Percentiles rank a stretch among this genome's conserved stretches.
These are phyloP conservation scores for Drosophila varians DNA, from an alignment of 1,140 invertebrate species.

Conservation along the genomic window DNA sequence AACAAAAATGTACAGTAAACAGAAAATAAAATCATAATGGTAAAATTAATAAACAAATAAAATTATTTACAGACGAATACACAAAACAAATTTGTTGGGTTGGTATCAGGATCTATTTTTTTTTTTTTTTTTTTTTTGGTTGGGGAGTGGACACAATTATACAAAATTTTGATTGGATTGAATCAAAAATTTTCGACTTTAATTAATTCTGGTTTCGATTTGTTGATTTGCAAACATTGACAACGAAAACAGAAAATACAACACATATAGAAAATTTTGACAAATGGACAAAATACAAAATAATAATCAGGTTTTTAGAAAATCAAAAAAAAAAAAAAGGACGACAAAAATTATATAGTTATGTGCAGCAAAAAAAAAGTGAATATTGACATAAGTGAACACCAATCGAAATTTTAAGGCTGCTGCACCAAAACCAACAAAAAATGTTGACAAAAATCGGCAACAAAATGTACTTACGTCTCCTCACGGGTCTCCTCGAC, in stretches of 20 bases:
- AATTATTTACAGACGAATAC: slow-evolving; percentile 66
- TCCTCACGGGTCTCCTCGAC: slow-evolving; percentile 87
- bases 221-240: slow-evolving; percentile 39
- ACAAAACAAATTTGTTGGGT: slow-evolving; percentile 42
- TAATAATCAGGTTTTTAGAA: slow-evolving; percentile 4
- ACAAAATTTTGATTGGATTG: slow-evolving; percentile 15
- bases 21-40: slow-evolving; percentile 42
- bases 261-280: slow-evolving; percentile 59
- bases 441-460: slow-evolving; percentile 50
- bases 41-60: slow-evolving; percentile 12
- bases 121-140: not conserved
- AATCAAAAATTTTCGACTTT: not conserved
- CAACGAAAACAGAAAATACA: slow-evolving; percentile 51
- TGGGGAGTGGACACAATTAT: slow-evolving; percentile 1
- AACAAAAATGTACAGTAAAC: slow-evolving; percentile 58
- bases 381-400: slow-evolving; percentile 50
- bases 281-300: slow-evolving; percentile 42
- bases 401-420: slow-evolving; percentile 60
- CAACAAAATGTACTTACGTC: slow-evolving; percentile 86
- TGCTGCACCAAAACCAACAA: slow-evolving; percentile 56
- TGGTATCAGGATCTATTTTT: slow-evolving; percentile 21
- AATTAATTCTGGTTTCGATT: not conserved
- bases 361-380: slow-evolving; percentile 5
- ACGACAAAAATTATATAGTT: slow-evolving; percentile 8
- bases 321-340: slow-evolving; percentile 22